phyloP scores from a whole-genome alignment of 2,797 vertebrate genomes.

The Naso thynnoides region DNA sequence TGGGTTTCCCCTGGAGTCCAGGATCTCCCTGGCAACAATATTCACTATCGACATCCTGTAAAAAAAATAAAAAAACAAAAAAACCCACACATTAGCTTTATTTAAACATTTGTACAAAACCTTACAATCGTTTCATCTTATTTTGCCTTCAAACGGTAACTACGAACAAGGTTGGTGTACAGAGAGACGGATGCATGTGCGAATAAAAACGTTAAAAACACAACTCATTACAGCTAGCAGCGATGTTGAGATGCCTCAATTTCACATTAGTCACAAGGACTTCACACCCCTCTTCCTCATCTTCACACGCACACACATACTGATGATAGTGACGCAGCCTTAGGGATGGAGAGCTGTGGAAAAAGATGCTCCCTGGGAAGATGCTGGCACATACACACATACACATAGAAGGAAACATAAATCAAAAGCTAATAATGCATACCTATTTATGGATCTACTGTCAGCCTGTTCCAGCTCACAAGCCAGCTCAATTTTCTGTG shows the following conservation, averaged over 20 bases:
- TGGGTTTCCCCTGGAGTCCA: constrained; percentile 90
- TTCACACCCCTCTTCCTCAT: constrained; percentile 48
- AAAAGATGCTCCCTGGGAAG: constrained; percentile 57
- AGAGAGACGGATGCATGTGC: neutral
- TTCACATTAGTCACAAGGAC: constrained; percentile 38
- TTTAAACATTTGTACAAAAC: constrained; percentile 3
- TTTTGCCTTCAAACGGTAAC: neutral
- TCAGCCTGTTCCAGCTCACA: constrained; percentile 60
- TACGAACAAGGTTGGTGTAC: neutral
- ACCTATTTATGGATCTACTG: constrained; percentile 56
- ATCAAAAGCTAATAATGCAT: constrained; percentile 52
- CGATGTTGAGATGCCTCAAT: constrained; percentile 2
- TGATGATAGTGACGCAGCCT: constrained; percentile 67
- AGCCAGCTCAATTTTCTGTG: constrained; percentile 56
- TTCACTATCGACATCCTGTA: constrained; percentile 89
- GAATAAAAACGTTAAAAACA: constrained; percentile 3
- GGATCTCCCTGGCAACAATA: constrained; percentile 90
- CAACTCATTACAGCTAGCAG: constrained; percentile 17
- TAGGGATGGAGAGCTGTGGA: constrained; percentile 58
- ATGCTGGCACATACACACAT: constrained; percentile 33
- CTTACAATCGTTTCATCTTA: neutral
- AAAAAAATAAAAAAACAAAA: constrained; percentile 10
- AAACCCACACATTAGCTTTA: neutral
- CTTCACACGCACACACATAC: constrained; percentile 45
- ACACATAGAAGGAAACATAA: constrained; percentile 34